Base-by-base conservation (phyloP, 2,113 vertebrate species). In the Megalops atlanticus region DNA sequence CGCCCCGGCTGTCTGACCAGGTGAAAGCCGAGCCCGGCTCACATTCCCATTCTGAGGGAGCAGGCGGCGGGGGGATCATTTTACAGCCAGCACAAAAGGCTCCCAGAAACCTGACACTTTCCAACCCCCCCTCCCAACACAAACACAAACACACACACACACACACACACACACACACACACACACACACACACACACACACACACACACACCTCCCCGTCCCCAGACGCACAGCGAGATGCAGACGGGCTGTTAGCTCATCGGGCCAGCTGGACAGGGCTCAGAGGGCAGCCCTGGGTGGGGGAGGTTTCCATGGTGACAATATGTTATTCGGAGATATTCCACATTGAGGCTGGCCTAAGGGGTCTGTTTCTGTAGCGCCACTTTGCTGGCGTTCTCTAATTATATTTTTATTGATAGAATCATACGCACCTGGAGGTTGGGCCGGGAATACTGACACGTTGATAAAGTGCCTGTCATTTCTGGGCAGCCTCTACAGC, bases 51-150 rank as follows among this genome's bases (percentile, higher is more conserved):
- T 68, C 54, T 7, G 38, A 38, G 74, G 45, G 70, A 36, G 77
- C 77, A 43, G 54, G 31, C 31, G n/a, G 43, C 18, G 11, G 54
- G 35, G 27, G 36, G 82, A 85, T 88, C 80, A 52, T n/a, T 40
- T 89, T 88, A 82, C 86, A 75, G 41, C 41, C 33, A 36, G 31
- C 27, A 85, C 84, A 88, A 86, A 69, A 69, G 49, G 43, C 69
- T 16, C 47, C 12, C 40, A 36, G 84, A 75, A 88, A 88, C 77
- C 47, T 33, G 38, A 89, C 58, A 83, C 82, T 68, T 21, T 36
- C 76, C 69, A 83, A 58, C 15, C 35, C 80, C 43, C 80, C 31
- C 52, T 43, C 45, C 81, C 24, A 24, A 18, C 52, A 18, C 58
- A 2, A 4, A 4, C 58, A 10, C n/a, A 1, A 1, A 10, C 58